Conservation (phyloP, 2,888 invertebrate genomes). For the Heteromurus nitidus region DNA sequence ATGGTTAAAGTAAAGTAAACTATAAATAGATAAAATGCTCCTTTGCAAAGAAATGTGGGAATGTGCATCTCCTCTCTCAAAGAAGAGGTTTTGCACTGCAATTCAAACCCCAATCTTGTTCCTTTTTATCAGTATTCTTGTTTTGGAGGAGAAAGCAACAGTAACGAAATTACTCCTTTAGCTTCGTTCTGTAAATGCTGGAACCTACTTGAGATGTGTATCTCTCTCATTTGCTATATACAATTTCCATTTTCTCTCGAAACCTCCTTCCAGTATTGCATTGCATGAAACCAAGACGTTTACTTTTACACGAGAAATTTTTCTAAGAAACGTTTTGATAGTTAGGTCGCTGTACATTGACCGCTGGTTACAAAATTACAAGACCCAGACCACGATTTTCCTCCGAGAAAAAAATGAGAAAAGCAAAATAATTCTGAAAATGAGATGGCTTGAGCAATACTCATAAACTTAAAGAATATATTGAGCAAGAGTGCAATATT, state of each 20-base stretch:
- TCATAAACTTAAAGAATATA: slow-evolving; percentile 30
- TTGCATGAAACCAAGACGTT: too few relatives aligned
- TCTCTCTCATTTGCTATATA: background rate
- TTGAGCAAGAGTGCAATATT: slow-evolving; percentile 14
- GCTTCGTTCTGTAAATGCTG: background rate
- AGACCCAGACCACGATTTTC: too few relatives aligned
- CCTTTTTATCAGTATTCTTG: too few relatives aligned
- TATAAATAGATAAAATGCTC: slow-evolving; percentile 12
- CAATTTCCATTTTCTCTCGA: background rate
- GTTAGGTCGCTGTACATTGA: too few relatives aligned
- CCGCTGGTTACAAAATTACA: too few relatives aligned
- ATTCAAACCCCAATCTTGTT: too few relatives aligned
- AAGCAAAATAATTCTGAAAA: slow-evolving; percentile 25
- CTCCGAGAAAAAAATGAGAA: slow-evolving; percentile 20
- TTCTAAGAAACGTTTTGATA: too few relatives aligned
- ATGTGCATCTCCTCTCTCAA: background rate
- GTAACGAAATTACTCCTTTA: too few relatives aligned
- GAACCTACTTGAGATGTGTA: background rate
- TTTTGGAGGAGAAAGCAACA: background rate
- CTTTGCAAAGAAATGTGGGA: background rate
- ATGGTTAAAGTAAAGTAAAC: slow-evolving; percentile 22
- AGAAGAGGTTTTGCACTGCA: too few relatives aligned
- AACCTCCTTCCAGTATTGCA: too few relatives aligned
- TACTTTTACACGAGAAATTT: too few relatives aligned
- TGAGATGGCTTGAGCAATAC: slow-evolving; percentile 28